Percentiles rank a stretch among this genome's conserved stretches.
These are phyloP conservation scores for Seriola rivoliana DNA, from an alignment of 2,113 vertebrate genomes.

Conservation along the genomic window DNA sequence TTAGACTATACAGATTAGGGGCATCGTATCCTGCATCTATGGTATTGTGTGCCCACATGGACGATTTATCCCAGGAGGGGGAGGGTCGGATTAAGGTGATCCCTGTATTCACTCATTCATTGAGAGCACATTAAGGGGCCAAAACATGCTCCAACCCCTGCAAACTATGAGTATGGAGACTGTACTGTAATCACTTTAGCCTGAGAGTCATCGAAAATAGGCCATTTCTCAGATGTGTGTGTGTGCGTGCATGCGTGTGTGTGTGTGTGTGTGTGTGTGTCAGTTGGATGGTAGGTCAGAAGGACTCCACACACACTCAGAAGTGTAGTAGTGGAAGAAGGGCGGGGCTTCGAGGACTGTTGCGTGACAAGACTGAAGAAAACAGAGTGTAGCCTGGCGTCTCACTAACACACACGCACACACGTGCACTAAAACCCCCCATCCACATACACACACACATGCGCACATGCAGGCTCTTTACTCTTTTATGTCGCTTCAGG, in stretches of 20 bases:
- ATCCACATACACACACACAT: constrained; percentile 19
- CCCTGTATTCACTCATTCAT: constrained; percentile 42
- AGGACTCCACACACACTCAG: constrained; percentile 46
- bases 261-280: constrained; percentile 33
- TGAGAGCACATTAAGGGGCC: constrained; percentile 47
- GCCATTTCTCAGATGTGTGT: constrained; percentile 36
- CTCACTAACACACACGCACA: constrained; percentile 41
- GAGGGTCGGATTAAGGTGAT: constrained; percentile 57
- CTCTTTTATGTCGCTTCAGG: constrained; percentile 68
- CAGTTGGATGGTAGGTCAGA: constrained; percentile 21
- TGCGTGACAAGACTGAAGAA: constrained; percentile 79
- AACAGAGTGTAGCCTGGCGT: constrained; percentile 67
- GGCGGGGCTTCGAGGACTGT: constrained; percentile 60
- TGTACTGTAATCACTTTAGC: constrained; percentile 49
- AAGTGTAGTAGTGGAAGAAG: constrained; percentile 44
- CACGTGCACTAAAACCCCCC: constrained; percentile 8
- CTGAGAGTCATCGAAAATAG: constrained; percentile 44
- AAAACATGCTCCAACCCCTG: background rate
- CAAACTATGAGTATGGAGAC: background rate
- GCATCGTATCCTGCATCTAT: constrained; percentile 17
- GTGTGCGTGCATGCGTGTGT: constrained; percentile 26
- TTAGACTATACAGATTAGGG: constrained; percentile 47
- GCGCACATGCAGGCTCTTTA: constrained; percentile 44
- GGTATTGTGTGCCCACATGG: constrained; percentile 18
- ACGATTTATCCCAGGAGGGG: constrained; percentile 29